A percentile compares a stretch with the other conserved stretches of the same genome.
phyloP scores from a whole-genome alignment of 2,797 vertebrate genomes.

The Knipowitschia caucasica region DNA sequence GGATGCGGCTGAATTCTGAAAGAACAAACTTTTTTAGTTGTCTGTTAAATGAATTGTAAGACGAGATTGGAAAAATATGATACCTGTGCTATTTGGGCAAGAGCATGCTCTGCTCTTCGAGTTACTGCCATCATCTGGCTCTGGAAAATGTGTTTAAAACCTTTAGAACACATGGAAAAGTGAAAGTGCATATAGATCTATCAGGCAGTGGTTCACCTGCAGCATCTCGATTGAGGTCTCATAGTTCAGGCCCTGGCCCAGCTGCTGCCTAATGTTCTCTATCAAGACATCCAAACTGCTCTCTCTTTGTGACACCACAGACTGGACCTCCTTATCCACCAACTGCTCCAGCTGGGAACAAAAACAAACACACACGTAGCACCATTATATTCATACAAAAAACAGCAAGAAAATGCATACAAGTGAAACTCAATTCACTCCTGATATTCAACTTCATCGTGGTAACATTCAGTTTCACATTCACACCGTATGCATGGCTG shows the following conservation, averaged over 20 bases:
- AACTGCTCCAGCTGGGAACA: constrained; percentile 55
- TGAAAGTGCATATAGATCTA: not conserved
- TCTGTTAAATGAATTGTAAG: not conserved
- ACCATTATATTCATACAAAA: not conserved
- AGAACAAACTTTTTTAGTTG: not conserved
- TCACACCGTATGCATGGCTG: no score
- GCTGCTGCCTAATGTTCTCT: constrained; percentile 22
- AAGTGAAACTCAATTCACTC: not conserved
- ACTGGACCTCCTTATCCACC: constrained; percentile 50
- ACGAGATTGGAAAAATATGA: not conserved
- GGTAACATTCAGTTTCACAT: no score
- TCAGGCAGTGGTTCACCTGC: constrained; percentile 43
- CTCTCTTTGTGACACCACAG: constrained; percentile 20
- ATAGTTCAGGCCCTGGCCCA: constrained; percentile 33
- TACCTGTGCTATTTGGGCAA: constrained; percentile 31
- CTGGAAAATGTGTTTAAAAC: constrained; percentile 29
- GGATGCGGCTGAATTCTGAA: constrained; percentile 12
- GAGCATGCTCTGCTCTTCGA: constrained; percentile 53
- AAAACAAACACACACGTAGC: not conserved
- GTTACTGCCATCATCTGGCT: constrained; percentile 51
- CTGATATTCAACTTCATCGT: no score
- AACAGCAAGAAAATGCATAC: not conserved
- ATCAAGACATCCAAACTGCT: constrained; percentile 25
- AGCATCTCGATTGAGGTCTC: constrained; percentile 51
- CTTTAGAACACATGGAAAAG: not conserved